A percentile compares a stretch with the other conserved stretches of the same genome.
These are phyloP conservation scores for Chloroclystis v-ata DNA, from an alignment of 2,888 invertebrate species.

Conservation along the genomic window DNA sequence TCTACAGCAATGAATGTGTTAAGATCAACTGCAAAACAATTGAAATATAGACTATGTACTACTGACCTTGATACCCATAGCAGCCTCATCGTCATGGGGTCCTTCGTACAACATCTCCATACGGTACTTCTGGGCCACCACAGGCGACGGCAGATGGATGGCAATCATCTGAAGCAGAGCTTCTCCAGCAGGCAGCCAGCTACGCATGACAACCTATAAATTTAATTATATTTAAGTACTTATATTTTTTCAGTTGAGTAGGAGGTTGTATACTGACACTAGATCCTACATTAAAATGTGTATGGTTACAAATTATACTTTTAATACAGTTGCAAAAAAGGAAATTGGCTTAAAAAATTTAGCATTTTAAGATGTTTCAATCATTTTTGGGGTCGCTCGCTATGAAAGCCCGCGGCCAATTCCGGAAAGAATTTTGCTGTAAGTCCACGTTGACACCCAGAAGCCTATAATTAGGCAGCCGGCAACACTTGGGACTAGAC, in stretches of 20 bases:
- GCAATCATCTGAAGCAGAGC: conserved; percentile 99
- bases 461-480: conserved; percentile 55
- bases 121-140: conserved; percentile 98
- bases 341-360: too few relatives aligned
- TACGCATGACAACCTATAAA: conserved; percentile 93
- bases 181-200: conserved; percentile 99
- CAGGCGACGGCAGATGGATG: conserved; percentile 99
- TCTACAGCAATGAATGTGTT: too few relatives aligned
- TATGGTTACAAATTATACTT: too few relatives aligned
- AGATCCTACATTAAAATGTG: too few relatives aligned
- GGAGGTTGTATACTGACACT: too few relatives aligned
- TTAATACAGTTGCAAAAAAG: too few relatives aligned
- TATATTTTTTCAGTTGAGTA: too few relatives aligned
- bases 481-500: conserved; percentile 73
- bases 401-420: conserved; percentile 57
- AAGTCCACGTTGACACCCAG: conserved; percentile 76
- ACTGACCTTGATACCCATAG: conserved; percentile 87
- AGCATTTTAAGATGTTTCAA: conserved; percentile 51
- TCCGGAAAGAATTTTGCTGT: conserved; percentile 61
- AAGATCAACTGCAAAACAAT: too few relatives aligned
- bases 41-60: too few relatives aligned
- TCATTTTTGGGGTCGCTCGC: conserved; percentile 60
- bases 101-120: conserved; percentile 99
- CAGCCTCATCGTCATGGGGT: conserved; percentile 96
- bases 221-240: neutral